Percentiles rank a stretch among this genome's conserved stretches.
Conservation (phyloP, 2,888 invertebrate species). For the Netelia melanura region DNA sequence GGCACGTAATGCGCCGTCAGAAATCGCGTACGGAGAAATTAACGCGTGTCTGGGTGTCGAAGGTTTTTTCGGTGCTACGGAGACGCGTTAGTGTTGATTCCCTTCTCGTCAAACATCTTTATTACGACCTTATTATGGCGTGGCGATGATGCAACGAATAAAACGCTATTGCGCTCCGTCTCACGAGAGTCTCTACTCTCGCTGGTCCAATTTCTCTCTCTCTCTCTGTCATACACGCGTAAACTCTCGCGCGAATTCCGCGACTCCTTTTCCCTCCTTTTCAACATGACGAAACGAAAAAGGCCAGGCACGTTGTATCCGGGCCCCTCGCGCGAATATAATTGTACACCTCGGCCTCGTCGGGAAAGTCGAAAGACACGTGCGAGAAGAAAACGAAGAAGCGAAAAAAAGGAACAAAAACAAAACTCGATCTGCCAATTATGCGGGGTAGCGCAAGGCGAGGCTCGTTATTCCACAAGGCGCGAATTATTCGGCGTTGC, state of each 20-base stretch:
- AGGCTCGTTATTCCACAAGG: constrained; percentile 67
- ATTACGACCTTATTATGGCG: constrained; percentile 1
- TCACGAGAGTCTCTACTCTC: constrained; percentile 13
- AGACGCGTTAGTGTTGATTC: neutral
- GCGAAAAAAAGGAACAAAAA: constrained; percentile 7
- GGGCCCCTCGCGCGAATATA: constrained; percentile 37
- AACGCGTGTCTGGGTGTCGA: constrained; percentile 3
- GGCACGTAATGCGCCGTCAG: constrained; percentile 21
- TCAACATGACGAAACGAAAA: constrained; percentile 41
- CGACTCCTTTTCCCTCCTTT: constrained; percentile 2
- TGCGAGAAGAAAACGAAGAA: constrained; percentile 34
- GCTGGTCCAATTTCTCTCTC: neutral
- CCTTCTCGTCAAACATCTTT: constrained; percentile 36
- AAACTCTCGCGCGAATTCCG: constrained; percentile 12
- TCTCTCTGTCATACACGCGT: no score
- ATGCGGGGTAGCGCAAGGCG: constrained; percentile 64
- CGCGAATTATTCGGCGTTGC: constrained; percentile 39
- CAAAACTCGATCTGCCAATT: constrained; percentile 47
- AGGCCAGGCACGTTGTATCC: neutral
- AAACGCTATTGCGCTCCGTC: constrained; percentile 9
- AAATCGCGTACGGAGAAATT: neutral
- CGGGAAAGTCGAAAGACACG: constrained; percentile 4
- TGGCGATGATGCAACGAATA: constrained; percentile 51
- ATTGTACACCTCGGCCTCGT: constrained; percentile 46
- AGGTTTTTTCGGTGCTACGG: constrained; percentile 8